These are phyloP conservation scores for Thunnus maccoyii DNA, from an alignment of 2,113 vertebrate genomes.

Conservation along the genomic window DNA sequence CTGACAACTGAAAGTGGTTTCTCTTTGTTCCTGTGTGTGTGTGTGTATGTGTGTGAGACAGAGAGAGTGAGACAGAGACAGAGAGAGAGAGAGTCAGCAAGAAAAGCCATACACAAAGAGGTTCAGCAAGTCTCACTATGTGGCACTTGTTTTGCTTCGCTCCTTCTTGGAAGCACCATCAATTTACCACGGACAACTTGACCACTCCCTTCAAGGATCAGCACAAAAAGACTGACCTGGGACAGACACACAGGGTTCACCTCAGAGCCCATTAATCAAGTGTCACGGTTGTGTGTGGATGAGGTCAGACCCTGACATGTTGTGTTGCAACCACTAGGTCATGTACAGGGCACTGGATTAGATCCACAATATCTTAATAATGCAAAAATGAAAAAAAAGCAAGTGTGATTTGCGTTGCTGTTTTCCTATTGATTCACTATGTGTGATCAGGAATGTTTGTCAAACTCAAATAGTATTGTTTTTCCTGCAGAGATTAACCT, in stretches of 20 bases:
- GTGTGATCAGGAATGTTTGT: slow-evolving; percentile 79
- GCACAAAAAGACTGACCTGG: slow-evolving; percentile 82
- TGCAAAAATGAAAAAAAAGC: not conserved
- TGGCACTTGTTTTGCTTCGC: slow-evolving; percentile 58
- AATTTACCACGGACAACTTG: slow-evolving; percentile 79
- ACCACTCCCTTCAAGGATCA: slow-evolving; percentile 83
- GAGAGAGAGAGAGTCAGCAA: slow-evolving; percentile 10
- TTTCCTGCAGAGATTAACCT: slow-evolving; percentile 75
- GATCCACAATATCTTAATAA: slow-evolving; percentile 56
- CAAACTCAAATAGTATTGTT: slow-evolving; percentile 77
- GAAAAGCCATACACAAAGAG: slow-evolving; percentile 55
- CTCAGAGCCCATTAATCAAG: slow-evolving; percentile 81
- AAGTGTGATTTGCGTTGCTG: slow-evolving; percentile 33
- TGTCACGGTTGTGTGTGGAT: slow-evolving; percentile 66
- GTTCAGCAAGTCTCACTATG: slow-evolving; percentile 56
- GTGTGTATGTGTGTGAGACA: slow-evolving; percentile 25
- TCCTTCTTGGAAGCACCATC: slow-evolving; percentile 76
- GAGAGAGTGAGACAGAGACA: slow-evolving; percentile 13
- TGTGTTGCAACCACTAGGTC: slow-evolving; percentile 76
- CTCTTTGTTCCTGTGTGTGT: slow-evolving; percentile 75
- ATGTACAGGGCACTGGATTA: slow-evolving; percentile 68
- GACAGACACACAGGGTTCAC: slow-evolving; percentile 77
- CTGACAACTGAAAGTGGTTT: slow-evolving; percentile 85
- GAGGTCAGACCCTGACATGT: slow-evolving; percentile 73
- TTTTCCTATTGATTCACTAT: slow-evolving; percentile 64